These are phyloP conservation scores for Pterophyllum scalare DNA, from an alignment of 2,113 vertebrate species.

Conservation along the genomic window DNA sequence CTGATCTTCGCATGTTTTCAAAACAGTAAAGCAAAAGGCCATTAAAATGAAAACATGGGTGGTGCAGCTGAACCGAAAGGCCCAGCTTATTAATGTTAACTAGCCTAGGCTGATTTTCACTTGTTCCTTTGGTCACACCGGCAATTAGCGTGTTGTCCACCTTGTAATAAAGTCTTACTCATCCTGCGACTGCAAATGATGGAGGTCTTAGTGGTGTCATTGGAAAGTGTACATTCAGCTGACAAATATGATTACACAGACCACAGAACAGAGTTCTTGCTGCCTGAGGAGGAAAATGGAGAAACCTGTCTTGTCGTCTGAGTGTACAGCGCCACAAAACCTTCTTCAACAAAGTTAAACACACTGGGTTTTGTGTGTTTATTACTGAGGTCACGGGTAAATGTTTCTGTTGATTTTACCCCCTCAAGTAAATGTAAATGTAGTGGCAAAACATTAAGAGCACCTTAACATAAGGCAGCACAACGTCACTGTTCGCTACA, in stretches of 20 bases:
- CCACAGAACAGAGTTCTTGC: background rate
- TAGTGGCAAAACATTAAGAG: background rate
- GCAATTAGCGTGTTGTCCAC: slow-evolving; percentile 44
- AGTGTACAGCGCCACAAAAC: background rate
- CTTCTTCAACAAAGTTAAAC: background rate
- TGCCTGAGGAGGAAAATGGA: background rate
- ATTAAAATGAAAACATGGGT: background rate
- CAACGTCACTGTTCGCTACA: background rate
- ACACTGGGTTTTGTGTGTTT: background rate
- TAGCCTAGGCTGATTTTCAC: slow-evolving; percentile 46
- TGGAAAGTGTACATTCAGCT: background rate
- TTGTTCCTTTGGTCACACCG: slow-evolving; percentile 31
- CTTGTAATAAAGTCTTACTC: slow-evolving; percentile 24
- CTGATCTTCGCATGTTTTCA: slow-evolving; percentile 2
- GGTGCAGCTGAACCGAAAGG: slow-evolving; percentile 8
- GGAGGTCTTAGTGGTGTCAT: slow-evolving; percentile 20
- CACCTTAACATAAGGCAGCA: no score
- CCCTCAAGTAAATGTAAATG: background rate
- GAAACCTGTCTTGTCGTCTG: background rate
- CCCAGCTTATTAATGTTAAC: slow-evolving; percentile 53
- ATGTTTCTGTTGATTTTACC: background rate
- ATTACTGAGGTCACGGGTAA: background rate
- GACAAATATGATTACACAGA: background rate
- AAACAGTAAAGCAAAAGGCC: slow-evolving; percentile 3
- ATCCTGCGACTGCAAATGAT: slow-evolving; percentile 36